These are phyloP conservation scores for Oncorhynchus gorbuscha DNA, from an alignment of 2,113 vertebrate genomes.

Conservation along the genomic window DNA sequence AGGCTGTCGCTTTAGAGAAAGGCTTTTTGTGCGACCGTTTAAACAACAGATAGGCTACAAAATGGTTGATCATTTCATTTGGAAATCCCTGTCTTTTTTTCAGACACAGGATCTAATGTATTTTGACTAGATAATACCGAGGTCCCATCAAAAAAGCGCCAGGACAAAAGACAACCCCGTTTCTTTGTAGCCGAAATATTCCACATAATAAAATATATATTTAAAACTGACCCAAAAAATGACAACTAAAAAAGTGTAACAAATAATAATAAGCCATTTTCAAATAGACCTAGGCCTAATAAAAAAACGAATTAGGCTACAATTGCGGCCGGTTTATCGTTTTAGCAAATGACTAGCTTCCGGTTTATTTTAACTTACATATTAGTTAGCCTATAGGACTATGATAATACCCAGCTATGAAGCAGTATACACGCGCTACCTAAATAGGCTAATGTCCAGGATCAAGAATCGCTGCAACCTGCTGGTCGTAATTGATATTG, in stretches of 20 bases:
- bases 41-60: slow-evolving; percentile 12
- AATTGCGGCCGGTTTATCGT: neutral
- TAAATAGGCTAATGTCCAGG: neutral
- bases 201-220: neutral
- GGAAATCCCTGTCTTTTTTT: slow-evolving; percentile 35
- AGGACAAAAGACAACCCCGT: neutral
- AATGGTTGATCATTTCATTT: slow-evolving; percentile 42
- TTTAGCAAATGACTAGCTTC: neutral
- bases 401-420: neutral
- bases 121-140: neutral
- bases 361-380: neutral
- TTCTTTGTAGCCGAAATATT: neutral
- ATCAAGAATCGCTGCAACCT: slow-evolving; percentile 18
- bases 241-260: neutral
- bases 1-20: slow-evolving; percentile 37
- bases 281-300: neutral
- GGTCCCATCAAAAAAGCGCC: neutral
- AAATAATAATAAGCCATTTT: neutral
- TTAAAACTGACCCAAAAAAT: neutral
- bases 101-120: slow-evolving; percentile 12
- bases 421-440: neutral
- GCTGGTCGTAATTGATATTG: slow-evolving; percentile 84
- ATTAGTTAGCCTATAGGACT: neutral
- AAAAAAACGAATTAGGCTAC: neutral
- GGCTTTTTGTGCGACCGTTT: slow-evolving; percentile 49